A percentile compares a stretch with the other conserved stretches of the same genome.
phyloP scores from a whole-genome alignment of 2,113 vertebrate genomes.

The Halichoerus grypus region DNA sequence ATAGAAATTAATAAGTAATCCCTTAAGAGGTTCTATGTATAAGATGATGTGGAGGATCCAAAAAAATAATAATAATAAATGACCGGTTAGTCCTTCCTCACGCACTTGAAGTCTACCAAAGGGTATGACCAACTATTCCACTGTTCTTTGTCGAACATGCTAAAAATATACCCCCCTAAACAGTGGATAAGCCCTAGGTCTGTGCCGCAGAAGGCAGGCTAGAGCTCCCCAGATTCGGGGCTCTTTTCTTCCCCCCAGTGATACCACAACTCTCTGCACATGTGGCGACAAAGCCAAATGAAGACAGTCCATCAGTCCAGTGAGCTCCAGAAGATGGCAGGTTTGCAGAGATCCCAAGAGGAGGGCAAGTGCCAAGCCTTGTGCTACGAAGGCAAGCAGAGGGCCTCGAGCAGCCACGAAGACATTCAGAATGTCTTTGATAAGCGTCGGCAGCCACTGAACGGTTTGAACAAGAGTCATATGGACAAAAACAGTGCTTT shows the following conservation, averaged over 20 bases:
- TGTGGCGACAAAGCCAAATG: neutral
- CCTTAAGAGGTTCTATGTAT: neutral
- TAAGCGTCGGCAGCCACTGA: accelerated
- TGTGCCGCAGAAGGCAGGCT: neutral
- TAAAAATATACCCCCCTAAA: neutral
- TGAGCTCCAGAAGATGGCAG: neutral
- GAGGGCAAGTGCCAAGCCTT: neutral
- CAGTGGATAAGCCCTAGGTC: neutral
- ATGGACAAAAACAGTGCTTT: neutral
- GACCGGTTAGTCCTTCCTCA: neutral
- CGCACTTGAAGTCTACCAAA: neutral
- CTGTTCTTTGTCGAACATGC: accelerated
- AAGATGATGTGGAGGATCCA: neutral
- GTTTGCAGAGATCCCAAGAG: neutral
- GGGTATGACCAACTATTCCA: too few species aligned
- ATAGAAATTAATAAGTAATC: neutral
- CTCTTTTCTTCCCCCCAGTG: neutral
- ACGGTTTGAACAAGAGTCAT: neutral
- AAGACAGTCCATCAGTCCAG: too few species aligned
- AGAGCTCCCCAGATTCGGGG: neutral
- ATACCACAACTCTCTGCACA: neutral
- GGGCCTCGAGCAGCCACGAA: neutral
- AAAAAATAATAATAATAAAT: neutral
- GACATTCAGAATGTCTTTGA: neutral
- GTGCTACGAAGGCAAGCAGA: neutral